Evolutionary conservation across 2,797 vertebrate genomes (phyloP).

Genomic region (Acropternis orthonyx): DNA sequence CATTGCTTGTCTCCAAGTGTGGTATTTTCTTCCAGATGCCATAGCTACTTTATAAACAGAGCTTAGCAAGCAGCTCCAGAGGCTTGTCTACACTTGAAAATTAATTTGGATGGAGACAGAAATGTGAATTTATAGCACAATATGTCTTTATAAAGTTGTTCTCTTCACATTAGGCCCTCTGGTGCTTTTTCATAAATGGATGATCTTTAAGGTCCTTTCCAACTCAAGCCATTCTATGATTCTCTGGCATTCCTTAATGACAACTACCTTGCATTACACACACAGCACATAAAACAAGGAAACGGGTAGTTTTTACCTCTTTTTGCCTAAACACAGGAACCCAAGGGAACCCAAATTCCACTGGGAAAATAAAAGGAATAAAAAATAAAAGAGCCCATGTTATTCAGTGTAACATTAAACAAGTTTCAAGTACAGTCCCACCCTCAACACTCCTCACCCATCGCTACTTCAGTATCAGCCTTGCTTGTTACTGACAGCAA

Average conservation of each 20-base stretch:
- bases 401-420: neutral
- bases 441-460: neutral
- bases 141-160: neutral
- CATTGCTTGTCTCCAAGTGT: neutral
- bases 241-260: neutral
- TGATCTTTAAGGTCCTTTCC: neutral
- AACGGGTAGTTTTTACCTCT: neutral
- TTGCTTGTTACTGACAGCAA: neutral
- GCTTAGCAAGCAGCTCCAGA: conserved; percentile 1
- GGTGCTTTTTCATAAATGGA: neutral
- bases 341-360: neutral
- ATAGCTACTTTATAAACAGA: conserved; percentile 12
- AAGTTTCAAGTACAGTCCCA: neutral
- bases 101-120: conserved; percentile 36
- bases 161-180: neutral
- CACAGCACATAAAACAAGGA: neutral
- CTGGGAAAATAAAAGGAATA: neutral
- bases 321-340: neutral
- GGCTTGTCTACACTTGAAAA: conserved; percentile 47
- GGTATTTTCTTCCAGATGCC: conserved; percentile 6
- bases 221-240: neutral
- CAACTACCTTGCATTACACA: neutral
- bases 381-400: fast-evolving
- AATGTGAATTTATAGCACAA: conserved; percentile 16
- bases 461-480: neutral